A percentile compares a stretch with the other conserved stretches of the same genome.
Conservation (phyloP, 2,888 invertebrate genomes). For the Polylopha cassiicola region DNA sequence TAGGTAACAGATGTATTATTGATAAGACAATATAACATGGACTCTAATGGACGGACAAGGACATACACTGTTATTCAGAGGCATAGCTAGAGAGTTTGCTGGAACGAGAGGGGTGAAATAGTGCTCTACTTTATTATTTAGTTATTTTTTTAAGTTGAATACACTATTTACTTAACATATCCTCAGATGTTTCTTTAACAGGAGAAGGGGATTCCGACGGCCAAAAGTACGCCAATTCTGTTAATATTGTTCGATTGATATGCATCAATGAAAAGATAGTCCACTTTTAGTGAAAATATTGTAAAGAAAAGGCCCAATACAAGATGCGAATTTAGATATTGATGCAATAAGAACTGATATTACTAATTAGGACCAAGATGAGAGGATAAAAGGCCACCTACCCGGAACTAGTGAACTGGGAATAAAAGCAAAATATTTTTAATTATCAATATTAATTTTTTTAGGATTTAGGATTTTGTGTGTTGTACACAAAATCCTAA, state of each 20-base stretch:
- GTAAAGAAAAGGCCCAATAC: too few relatives aligned
- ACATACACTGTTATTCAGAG: conserved; percentile 7
- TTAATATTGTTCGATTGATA: conserved; percentile 22
- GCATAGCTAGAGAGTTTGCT: neutral
- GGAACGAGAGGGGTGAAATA: neutral
- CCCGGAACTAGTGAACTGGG: neutral
- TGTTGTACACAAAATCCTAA: too few relatives aligned
- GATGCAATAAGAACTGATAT: too few relatives aligned
- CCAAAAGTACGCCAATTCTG: conserved; percentile 16
- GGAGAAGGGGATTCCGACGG: conserved; percentile 7
- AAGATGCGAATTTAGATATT: too few relatives aligned
- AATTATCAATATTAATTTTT: neutral
- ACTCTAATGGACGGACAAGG: conserved; percentile 3
- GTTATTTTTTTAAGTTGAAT: conserved; percentile 4
- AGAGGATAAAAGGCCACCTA: conserved; percentile 1
- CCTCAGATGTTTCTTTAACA: conserved; percentile 9
- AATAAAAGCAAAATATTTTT: neutral
- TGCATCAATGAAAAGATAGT: conserved; percentile 1
- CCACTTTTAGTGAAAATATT: neutral
- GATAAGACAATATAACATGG: neutral
- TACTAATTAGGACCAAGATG: too few relatives aligned
- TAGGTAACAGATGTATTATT: too few relatives aligned
- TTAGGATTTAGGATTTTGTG: neutral
- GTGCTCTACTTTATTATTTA: conserved; percentile 11
- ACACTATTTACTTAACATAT: conserved; percentile 14